Base-by-base conservation (phyloP, 2,888 invertebrate species). In the Pyralis farinalis region DNA sequence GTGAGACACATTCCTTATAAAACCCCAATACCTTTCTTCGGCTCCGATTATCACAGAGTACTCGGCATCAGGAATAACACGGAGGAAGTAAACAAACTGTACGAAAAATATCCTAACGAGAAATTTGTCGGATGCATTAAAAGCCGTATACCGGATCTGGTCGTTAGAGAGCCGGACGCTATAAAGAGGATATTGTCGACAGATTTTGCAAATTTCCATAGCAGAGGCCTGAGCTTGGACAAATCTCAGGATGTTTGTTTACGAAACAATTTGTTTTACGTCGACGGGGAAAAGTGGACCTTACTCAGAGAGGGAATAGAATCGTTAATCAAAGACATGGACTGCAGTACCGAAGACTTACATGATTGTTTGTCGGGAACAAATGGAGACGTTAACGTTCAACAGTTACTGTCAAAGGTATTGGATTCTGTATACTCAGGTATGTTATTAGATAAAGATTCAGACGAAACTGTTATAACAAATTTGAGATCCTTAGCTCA, bases 241-340 rank as follows among this genome's bases (percentile, higher is more conserved):
- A 86, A 83, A 78, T 85, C 87, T 71, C 73, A 67, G 77, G 88
- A 88, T 85, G 79, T 85, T 83, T 87, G 86, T 81, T 73, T 88
- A 78, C 79, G 80, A 79, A 82, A 87, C 84, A 88, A 88, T 83
- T 79, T 86, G 71, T 88, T 86, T 71, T 86, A 86, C 56, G 73
- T 82, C 10, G 84, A 87, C 55, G 85, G 80, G 27, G 86, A 86
- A 73, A 87, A 86, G 46, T 86, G 88, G 84, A 83, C 82, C 53
- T 54, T 85, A 60, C 50, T 86, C 49, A 71, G 82, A 1, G 64
- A 69, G 12, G 71, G 74, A 37, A 71, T 86, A 47, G 85, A 83
- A 28, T 69, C 82, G 44, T 54, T 87, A 51, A 71, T 85, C 67
- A 77, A 62, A 35, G 75, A 62, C 56, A 63, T 80, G 49, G 52